These are phyloP conservation scores for Agraylea sexmaculata DNA, from an alignment of 1,140 invertebrate genomes.

Conservation along the genomic window DNA sequence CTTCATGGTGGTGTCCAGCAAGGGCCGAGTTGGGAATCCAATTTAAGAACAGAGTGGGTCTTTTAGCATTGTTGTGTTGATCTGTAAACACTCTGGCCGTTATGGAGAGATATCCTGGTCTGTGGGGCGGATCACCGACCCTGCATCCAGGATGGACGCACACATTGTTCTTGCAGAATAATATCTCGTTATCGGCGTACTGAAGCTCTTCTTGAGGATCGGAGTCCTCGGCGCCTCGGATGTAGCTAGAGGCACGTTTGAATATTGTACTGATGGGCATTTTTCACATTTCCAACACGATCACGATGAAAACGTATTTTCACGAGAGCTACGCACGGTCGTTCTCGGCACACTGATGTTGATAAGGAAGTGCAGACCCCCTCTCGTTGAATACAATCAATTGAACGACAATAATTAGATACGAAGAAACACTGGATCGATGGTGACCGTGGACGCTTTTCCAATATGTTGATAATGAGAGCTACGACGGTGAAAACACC, in stretches of 20 bases:
- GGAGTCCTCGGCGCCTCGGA: constrained; percentile 55
- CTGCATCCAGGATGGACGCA: constrained; percentile 87
- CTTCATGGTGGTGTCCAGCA: constrained; percentile 72
- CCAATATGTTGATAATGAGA: too few species aligned
- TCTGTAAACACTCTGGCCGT: constrained; percentile 61
- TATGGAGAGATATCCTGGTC: constrained; percentile 84
- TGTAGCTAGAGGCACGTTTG: constrained; percentile 63
- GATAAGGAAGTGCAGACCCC: too few species aligned
- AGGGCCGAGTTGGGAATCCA: constrained; percentile 90
- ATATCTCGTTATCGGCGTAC: constrained; percentile 70
- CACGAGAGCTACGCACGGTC: too few species aligned
- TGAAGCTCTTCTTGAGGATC: constrained; percentile 43
- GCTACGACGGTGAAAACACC: too few species aligned
- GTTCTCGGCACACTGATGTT: too few species aligned
- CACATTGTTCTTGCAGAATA: constrained; percentile 88
- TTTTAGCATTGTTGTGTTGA: constrained; percentile 55
- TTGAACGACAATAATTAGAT: too few species aligned
- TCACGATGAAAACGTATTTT: too few species aligned
- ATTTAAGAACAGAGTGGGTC: constrained; percentile 75
- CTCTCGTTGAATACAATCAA: too few species aligned
- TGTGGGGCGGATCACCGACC: constrained; percentile 69
- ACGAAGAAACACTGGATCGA: too few species aligned
- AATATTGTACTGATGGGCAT: constrained; percentile 68
- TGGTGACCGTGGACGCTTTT: too few species aligned
- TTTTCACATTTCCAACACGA: too few species aligned